phyloP scores from a whole-genome alignment of 1,140 invertebrate genomes.

The Dysdera silvatica region DNA sequence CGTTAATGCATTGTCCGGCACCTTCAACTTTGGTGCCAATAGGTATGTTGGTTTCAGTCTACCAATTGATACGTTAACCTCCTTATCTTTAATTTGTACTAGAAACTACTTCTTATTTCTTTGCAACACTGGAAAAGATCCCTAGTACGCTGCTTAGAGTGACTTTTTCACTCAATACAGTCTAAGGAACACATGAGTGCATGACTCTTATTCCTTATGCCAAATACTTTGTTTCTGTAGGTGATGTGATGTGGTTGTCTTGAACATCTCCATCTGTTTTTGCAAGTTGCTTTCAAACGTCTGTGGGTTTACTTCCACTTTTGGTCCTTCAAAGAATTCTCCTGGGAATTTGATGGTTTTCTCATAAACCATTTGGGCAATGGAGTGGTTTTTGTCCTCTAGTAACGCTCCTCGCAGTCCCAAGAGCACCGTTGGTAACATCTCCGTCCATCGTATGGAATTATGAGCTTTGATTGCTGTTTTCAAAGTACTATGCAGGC shows the following conservation, averaged over 20 bases:
- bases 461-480: constrained; percentile 23
- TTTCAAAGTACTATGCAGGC: constrained; percentile 32
- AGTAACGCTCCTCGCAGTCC: background rate
- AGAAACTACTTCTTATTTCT: background rate
- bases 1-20: too few relatives aligned
- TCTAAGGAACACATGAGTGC: background rate
- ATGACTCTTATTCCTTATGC: background rate
- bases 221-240: background rate
- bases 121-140: background rate
- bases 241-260: background rate
- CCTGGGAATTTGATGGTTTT: background rate
- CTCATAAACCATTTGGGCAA: background rate
- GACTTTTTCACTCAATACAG: background rate
- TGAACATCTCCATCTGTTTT: background rate
- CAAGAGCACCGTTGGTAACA: background rate
- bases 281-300: background rate
- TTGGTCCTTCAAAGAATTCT: constrained; percentile 1
- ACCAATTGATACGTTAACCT: background rate
- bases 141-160: background rate
- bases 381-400: background rate
- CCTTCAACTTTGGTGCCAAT: too few relatives aligned
- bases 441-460: background rate
- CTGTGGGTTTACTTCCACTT: background rate
- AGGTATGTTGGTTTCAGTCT: background rate
- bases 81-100: background rate